Base-by-base conservation (phyloP, 2,113 vertebrate species). In the Thalassoma bifasciatum region DNA sequence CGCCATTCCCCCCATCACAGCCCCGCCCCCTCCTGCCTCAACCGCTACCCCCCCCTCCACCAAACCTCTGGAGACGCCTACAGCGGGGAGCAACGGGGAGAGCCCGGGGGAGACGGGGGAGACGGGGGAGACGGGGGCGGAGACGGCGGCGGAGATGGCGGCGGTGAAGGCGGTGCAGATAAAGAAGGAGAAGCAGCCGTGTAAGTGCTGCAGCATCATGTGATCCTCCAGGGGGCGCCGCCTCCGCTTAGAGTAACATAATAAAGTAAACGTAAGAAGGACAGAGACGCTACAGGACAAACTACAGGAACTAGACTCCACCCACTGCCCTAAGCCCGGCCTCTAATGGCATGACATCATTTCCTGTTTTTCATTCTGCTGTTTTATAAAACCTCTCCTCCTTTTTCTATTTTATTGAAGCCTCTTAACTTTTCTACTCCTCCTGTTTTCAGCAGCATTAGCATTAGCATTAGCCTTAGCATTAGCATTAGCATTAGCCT, bases 171-270 rank as follows among this genome's bases (percentile, higher is more conserved):
- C 62, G 3, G 92, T 91, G 59, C 93, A 94, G 81, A 79, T 94
- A 3, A 95, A 95, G 74, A 97, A 97, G 92, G 87, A 93, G 77
- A 97, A 98, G 88, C 94, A 96, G 84, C 96, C 94, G 2, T 98
- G 97, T 89, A 96, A 96, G 89, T 98, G 97, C 91, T 98, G 97
- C 87, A 94, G 90, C 2, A 84, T 99, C 84, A 98, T 99, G 97
- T 99, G 95, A 98, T 37, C 83, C 88, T 59, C 56, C 21, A 49
- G 69, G 47, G 21, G 70, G 75, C 17, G 11, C 50, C 2, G 8
- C 66, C 37, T 37, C 23, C 3, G 38, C 10, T 42, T 3, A 24
- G 56, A 22, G 70, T 61, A n/a, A n/a, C n/a, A 26, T 11, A 12
- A 14, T 58, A 44, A 72, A n/a, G 30, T n/a, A 6, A 66, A 69